A percentile compares a stretch with the other conserved stretches of the same genome.
These are phyloP conservation scores for Argentina silus DNA, from an alignment of 2,797 vertebrate species.

Conservation along the genomic window DNA sequence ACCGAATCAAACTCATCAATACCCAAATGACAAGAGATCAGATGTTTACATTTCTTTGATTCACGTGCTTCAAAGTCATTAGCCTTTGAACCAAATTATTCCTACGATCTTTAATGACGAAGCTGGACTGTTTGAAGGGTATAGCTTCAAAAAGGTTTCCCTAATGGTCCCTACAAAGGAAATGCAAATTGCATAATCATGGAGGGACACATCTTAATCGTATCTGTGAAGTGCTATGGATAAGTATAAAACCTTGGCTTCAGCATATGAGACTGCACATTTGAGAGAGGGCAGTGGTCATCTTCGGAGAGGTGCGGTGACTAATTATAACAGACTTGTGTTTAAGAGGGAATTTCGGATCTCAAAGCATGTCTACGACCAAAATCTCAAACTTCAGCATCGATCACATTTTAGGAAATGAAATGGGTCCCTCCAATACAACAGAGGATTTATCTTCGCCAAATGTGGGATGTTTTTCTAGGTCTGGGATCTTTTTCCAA, in stretches of 20 bases:
- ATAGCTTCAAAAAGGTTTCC: constrained; percentile 20
- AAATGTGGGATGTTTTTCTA: neutral
- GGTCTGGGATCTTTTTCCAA: neutral
- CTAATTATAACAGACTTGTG: neutral
- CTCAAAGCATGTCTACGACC: constrained; percentile 53
- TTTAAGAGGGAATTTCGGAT: neutral
- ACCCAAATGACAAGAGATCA: neutral
- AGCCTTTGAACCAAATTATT: constrained; percentile 17
- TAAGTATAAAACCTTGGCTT: neutral
- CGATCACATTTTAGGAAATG: constrained; percentile 68
- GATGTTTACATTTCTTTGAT: neutral
- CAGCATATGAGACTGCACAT: constrained; percentile 20
- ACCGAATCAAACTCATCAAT: neutral
- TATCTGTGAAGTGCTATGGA: neutral
- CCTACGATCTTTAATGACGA: neutral
- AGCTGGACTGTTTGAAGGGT: constrained; percentile 20
- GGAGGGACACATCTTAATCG: constrained; percentile 29
- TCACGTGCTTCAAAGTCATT: constrained; percentile 9
- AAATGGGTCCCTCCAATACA: constrained; percentile 37
- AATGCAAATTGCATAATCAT: constrained; percentile 41
- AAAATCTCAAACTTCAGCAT: constrained; percentile 75
- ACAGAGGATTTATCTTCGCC: neutral
- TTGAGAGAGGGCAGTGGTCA: neutral
- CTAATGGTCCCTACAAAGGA: constrained; percentile 22
- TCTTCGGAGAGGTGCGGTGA: neutral